Evolutionary conservation across 2,888 invertebrate species (phyloP).

Genomic region (Habrosyne pyritoides): DNA sequence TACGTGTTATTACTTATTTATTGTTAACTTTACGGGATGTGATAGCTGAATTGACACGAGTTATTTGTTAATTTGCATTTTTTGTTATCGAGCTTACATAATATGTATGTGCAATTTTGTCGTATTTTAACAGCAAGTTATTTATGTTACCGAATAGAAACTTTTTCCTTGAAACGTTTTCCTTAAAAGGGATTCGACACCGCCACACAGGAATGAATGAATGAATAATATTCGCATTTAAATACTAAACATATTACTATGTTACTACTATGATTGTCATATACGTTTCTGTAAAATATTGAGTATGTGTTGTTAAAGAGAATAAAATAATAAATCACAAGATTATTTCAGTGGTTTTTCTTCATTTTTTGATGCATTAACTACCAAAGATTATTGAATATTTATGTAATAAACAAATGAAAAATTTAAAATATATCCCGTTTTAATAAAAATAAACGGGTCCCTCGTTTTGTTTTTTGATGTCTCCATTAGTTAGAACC

Average conservation of each 20-base stretch:
- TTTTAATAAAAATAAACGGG: no score
- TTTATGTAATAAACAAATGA: no score
- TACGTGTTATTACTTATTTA: slow-evolving; percentile 76
- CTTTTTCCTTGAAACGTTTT: slow-evolving; percentile 35
- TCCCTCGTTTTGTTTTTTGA: no score
- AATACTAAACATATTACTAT: slow-evolving; percentile 77
- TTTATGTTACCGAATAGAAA: slow-evolving; percentile 40
- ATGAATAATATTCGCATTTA: slow-evolving; percentile 74
- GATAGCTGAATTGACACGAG: slow-evolving; percentile 74
- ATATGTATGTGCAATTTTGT: slow-evolving; percentile 51
- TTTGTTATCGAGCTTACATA: slow-evolving; percentile 59
- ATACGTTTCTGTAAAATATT: slow-evolving; percentile 84
- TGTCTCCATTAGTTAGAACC: no score
- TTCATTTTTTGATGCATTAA: neutral
- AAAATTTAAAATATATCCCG: no score
- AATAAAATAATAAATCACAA: slow-evolving; percentile 82
- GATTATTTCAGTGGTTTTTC: slow-evolving; percentile 49
- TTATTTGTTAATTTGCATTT: slow-evolving; percentile 73
- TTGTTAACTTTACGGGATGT: slow-evolving; percentile 78
- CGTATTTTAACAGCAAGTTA: slow-evolving; percentile 41
- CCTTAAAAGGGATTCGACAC: slow-evolving; percentile 43
- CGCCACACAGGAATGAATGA: slow-evolving; percentile 57
- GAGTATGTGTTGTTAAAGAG: slow-evolving; percentile 85
- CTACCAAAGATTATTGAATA: no score
- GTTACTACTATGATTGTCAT: slow-evolving; percentile 82